A percentile compares a stretch with the other conserved stretches of the same genome.
These are phyloP conservation scores for Hydropotes inermis DNA, from an alignment of 2,113 vertebrate species.

Conservation along the genomic window DNA sequence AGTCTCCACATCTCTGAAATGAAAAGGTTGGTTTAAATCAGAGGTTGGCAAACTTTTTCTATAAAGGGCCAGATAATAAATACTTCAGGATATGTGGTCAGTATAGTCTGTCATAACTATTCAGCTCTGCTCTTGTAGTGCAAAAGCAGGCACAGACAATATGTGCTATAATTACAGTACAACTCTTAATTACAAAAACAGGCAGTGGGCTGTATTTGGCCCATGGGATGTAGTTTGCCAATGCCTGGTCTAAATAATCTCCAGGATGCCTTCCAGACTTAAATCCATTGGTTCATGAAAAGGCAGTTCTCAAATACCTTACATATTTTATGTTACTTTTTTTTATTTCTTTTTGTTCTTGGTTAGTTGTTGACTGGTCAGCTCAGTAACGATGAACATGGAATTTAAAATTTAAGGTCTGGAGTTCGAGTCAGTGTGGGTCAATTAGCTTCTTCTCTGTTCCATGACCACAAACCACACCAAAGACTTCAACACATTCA, in stretches of 20 bases:
- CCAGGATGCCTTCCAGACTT: background rate
- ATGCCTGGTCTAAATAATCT: background rate
- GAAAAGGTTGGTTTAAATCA: background rate
- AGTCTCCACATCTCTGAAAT: background rate
- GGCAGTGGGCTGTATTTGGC: background rate
- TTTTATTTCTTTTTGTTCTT: background rate
- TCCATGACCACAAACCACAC: background rate
- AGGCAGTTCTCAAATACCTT: background rate
- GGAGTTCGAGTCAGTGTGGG: background rate
- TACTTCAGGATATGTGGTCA: background rate
- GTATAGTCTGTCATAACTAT: background rate
- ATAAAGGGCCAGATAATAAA: background rate
- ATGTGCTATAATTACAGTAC: background rate
- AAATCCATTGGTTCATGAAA: background rate
- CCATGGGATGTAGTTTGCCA: background rate
- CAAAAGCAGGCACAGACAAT: background rate
- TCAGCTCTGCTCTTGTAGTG: background rate
- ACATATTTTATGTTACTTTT: background rate
- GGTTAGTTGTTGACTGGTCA: background rate
- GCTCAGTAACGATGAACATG: background rate
- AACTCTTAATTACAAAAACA: background rate
- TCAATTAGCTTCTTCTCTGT: background rate
- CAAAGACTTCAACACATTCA: background rate
- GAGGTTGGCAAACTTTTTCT: background rate
- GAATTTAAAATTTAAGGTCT: background rate